Evolutionary conservation across 1,140 invertebrate genomes (phyloP), one percentile per base, ranked within the genome.

Genomic region (Brachionus sp.): DNA sequence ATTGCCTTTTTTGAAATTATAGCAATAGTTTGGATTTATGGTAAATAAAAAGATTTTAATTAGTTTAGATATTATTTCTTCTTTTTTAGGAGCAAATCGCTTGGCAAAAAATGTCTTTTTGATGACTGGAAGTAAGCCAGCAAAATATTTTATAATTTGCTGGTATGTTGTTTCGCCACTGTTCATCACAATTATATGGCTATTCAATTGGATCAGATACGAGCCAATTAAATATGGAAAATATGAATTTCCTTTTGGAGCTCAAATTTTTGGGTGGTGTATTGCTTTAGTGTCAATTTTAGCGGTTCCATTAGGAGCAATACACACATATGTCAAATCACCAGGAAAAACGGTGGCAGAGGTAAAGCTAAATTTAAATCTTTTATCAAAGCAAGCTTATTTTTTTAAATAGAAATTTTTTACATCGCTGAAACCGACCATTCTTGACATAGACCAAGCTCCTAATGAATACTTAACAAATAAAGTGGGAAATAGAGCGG

Each of bases 1-100:
- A 90, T 96, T 44, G 94, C 94, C 42, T 95, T 96, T 87, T 95
- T 96, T 87, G 95, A 97, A 91, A 92, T 95, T 13, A 93, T 95
- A 35, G 94, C 93, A 3, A 92, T 96, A 44, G 92, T 93, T 0
- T 96, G 95, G 95, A 92, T 95, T 86, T 97, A 96, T 88, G 89
- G 89, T 90, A 85, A 85, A 82, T 2, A 12, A 33, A 19, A 13
- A 35, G 37, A 35, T 33, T 73, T 39, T 33, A 39, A 35, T 42
- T 70, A 10, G 19, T 57, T 25, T 83, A 83, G 2, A 9, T 68
- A n/a, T 77, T 42, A 29, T 83, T 83, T 29, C 70, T 33, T 84
- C 70, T 75, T 46, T 75, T 84, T 83, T 83, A 90, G 95, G 95
- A n/a, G 93, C 93, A 0, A 91, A 91, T 44, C 90, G 93, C 84